These are phyloP conservation scores for Masnerella sp. DNA, from an alignment of 2,888 invertebrate species.

Conservation along the genomic window DNA sequence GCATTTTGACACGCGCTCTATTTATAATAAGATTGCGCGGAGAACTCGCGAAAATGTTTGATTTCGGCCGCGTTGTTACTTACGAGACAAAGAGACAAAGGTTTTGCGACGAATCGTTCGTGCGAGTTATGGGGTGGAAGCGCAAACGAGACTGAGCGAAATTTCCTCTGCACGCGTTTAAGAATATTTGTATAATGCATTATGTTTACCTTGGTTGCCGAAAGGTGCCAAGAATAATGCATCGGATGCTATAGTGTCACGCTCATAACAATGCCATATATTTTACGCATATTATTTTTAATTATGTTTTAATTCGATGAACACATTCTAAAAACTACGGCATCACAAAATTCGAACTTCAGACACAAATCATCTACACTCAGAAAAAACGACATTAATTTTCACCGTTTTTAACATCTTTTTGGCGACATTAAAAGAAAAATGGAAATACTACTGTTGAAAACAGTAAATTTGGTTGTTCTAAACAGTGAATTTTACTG, in stretches of 20 bases:
- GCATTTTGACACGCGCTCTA: slow-evolving; percentile 28
- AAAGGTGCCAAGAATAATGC: slow-evolving; percentile 57
- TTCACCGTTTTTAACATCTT: too few relatives aligned
- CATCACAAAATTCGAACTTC: too few relatives aligned
- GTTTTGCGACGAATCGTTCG: neutral
- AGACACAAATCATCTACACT: too few relatives aligned
- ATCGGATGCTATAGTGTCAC: slow-evolving; percentile 34
- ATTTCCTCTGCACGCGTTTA: slow-evolving; percentile 29
- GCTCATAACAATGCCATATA: slow-evolving; percentile 39
- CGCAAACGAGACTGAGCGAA: slow-evolving; percentile 37
- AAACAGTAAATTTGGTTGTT: too few relatives aligned
- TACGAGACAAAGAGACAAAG: slow-evolving; percentile 33
- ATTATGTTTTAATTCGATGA: slow-evolving; percentile 14
- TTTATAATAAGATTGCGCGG: slow-evolving; percentile 32
- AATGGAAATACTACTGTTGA: too few relatives aligned
- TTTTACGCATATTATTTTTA: slow-evolving; percentile 20
- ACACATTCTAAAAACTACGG: too few relatives aligned
- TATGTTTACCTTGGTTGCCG: slow-evolving; percentile 54
- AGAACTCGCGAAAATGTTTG: too few relatives aligned
- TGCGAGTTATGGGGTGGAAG: slow-evolving; percentile 29
- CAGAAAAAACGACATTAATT: too few relatives aligned
- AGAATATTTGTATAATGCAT: slow-evolving; percentile 54
- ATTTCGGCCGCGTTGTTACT: too few relatives aligned
- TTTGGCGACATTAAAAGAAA: too few relatives aligned
- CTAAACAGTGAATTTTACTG: too few relatives aligned